Base-by-base conservation (phyloP, 2,888 invertebrate species). In the Stenodema calcarata region DNA sequence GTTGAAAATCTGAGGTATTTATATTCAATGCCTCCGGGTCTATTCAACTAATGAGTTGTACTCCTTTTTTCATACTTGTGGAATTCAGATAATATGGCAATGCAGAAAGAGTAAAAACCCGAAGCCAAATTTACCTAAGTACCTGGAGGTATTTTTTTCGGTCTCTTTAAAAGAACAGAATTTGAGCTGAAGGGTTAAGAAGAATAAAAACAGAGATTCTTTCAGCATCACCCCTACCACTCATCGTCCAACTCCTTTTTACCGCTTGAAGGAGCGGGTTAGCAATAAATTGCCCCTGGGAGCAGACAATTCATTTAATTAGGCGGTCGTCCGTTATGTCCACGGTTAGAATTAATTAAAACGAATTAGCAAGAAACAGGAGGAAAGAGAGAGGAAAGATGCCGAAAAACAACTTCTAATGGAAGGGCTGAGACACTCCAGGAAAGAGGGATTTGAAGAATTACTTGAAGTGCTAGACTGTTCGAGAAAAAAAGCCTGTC, bases 241-340 rank as follows among this genome's bases (percentile, higher is more conserved):
- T 62, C 62, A 23, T 23, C 23, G 4, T 7, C 35, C 23, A 27
- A 62, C 62, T 23, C 54, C 62, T 23, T 62, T 62, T 62, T 9
- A 73, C n/a, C 30, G 14, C 35, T 18, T n/a, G 35, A 35, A 73
- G 73, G 35, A 16, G 35, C 73, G 41, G 35, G 78, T 78, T 80
- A 50, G 44, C 44, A 54, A 82, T 69, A 27, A 82, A 82, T 82
- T 41, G 82, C 80, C 54, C 80, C 28, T 54, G 42, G 70, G 82
- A 69, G 70, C 30, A 54, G 80, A 35, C 82, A 82, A 62, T 82
- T 70, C 35, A 69, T 82, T 82, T 82, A 82, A 82, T 82, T 82
- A 82, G 82, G 82, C 70, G 62, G 80, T 54, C 80, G 80, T 54
- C 54, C 54, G 50, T 54, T 50, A 44, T 27, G 47, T 73, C 73